Percentiles rank a stretch among this genome's conserved stretches.
Conservation (phyloP, 2,797 vertebrate genomes). For the Eurystomus glaucurus region DNA sequence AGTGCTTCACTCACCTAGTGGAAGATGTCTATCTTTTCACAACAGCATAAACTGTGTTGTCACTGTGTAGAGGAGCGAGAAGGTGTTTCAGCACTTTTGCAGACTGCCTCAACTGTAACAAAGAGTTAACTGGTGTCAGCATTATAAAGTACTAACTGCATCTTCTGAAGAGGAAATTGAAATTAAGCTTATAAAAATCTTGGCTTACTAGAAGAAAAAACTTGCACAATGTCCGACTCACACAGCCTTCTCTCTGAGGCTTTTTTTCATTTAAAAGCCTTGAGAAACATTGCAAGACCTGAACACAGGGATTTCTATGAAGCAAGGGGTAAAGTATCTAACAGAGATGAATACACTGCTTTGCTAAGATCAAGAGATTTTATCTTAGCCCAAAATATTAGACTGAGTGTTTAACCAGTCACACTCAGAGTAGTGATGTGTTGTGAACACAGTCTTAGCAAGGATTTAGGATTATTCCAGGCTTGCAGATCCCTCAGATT, state of each 20-base stretch:
- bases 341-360: neutral
- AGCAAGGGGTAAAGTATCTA: neutral
- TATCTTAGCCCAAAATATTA: neutral
- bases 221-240: neutral
- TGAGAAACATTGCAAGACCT: constrained; percentile 1
- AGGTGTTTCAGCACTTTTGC: neutral
- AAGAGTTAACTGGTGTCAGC: neutral
- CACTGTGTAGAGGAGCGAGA: accelerated
- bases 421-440: neutral
- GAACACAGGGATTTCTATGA: neutral
- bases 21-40: neutral
- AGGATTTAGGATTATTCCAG: neutral
- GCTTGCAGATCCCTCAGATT: neutral
- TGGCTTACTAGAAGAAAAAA: neutral
- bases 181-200: neutral
- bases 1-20: neutral
- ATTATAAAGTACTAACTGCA: neutral
- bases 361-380: constrained; percentile 15
- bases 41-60: neutral
- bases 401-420: neutral
- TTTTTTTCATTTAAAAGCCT: neutral
- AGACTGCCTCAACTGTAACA: neutral
- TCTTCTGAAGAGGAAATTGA: neutral
- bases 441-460: neutral
- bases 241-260: neutral